Conservation (phyloP, 2,113 vertebrate genomes). For the Anhinga rufa region DNA sequence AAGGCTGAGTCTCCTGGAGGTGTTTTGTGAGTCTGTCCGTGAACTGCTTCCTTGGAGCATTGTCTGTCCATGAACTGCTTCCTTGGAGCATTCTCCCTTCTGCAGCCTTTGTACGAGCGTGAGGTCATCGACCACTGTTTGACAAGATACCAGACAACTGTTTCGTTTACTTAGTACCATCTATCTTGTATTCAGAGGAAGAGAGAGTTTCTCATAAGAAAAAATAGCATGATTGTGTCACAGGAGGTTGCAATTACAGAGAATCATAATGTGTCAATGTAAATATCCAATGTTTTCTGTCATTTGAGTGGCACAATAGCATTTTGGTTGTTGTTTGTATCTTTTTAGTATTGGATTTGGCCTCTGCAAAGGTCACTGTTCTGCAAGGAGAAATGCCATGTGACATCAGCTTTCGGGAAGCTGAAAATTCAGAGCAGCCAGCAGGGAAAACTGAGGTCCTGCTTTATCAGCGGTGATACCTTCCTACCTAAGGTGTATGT, state of each 20-base stretch:
- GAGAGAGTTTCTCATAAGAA: background rate
- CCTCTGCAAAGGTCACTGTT: background rate
- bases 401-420: background rate
- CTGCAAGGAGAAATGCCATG: background rate
- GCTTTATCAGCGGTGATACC: background rate
- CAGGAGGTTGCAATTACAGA: background rate
- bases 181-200: background rate
- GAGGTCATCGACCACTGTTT: background rate
- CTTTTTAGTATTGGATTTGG: background rate
- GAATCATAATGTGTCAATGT: background rate
- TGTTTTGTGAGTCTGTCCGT: background rate
- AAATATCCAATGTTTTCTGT: background rate
- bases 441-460: background rate
- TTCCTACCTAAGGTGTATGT: background rate
- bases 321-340: background rate
- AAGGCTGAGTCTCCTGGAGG: background rate
- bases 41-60: background rate
- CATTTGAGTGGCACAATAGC: background rate
- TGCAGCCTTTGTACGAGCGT: background rate
- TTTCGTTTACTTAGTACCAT: background rate
- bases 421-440: background rate
- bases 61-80: background rate
- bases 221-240: background rate
- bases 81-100: background rate
- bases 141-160: background rate